Evolutionary conservation across 2,888 invertebrate genomes (phyloP), one percentile per base, ranked within the genome.

Genomic region (Diabrotica balteata): DNA sequence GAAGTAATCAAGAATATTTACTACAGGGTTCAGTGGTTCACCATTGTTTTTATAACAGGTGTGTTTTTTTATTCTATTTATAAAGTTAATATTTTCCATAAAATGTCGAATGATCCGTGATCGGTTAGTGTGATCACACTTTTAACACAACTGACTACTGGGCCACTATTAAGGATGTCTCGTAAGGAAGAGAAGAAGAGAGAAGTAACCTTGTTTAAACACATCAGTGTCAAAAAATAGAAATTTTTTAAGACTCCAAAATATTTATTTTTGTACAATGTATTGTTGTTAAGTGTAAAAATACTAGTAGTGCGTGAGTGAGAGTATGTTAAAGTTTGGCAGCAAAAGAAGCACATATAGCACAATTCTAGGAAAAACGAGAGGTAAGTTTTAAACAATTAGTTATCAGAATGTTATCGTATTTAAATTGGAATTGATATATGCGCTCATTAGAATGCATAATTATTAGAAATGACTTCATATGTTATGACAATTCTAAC

Each of bases 211-310:
- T 32, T 32, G 32, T 32, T 32, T 32, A 32, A 32, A 32, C 5
- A 32, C 32, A 32, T 62, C 53, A 32, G 17, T 62, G 62, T 62
- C 54, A 62, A 63, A 63, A 47, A 55, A 45, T 9, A 42, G 9
- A 42, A 45, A n/a, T 47, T 51, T 54, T 54, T 17, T 45, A 46
- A 52, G 52, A 32, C 10, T 52, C n/a, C 10, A 50, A 51, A 64
- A 58, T 64, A 64, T 64, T 58, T 58, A 58, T 64, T 64, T 64
- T 64, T 59, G 52, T 64, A 59, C 59, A 58, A n/a, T 58, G 44
- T 64, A 58, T 51, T 43, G 52, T 46, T n/a, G 17, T 58, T 52
- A 8, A 52, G 58, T 7, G 52, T 44, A 8, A 45, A 58, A 52
- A 58, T 59, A 63, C 46, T 58, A 57, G 46, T 44, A 11, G 10